Percentiles rank a stretch among this genome's conserved stretches.
Evolutionary conservation across 2,888 invertebrate genomes (phyloP).

Genomic region (Xylocampa areola): DNA sequence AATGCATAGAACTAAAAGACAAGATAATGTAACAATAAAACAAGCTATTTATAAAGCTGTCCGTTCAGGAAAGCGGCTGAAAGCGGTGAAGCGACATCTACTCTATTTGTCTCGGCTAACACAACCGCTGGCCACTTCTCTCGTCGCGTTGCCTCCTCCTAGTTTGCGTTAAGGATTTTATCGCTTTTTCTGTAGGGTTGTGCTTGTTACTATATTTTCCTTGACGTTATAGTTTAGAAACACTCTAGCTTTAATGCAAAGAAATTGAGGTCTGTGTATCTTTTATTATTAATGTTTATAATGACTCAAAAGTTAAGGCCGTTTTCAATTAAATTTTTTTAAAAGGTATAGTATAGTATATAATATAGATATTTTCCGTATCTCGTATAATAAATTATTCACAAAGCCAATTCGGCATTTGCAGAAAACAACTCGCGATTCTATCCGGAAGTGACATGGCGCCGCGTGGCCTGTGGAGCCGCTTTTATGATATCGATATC

Average conservation of each 20-base stretch:
- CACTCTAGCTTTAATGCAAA: constrained; percentile 35
- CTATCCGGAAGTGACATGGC: constrained; percentile 71
- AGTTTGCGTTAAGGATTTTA: constrained; percentile 83
- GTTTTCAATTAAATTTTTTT: no score
- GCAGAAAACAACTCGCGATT: constrained; percentile 67
- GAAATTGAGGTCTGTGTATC: constrained; percentile 20
- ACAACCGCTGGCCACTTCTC: constrained; percentile 82
- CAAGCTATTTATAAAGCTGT: constrained; percentile 81
- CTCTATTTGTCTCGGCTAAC: constrained; percentile 84
- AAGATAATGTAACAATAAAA: constrained; percentile 74
- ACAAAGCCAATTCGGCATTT: constrained; percentile 50
- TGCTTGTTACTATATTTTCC: constrained; percentile 62
- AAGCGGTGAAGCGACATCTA: constrained; percentile 77
- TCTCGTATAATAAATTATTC: constrained; percentile 57
- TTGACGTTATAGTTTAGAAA: constrained; percentile 53
- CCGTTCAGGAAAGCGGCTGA: constrained; percentile 69
- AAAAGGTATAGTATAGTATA: no score
- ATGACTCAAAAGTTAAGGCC: no score
- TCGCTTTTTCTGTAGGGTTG: constrained; percentile 76
- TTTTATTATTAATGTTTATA: constrained; percentile 4
- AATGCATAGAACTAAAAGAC: constrained; percentile 56
- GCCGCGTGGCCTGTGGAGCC: constrained; percentile 65
- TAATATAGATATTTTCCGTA: constrained; percentile 11
- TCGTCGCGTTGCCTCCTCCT: constrained; percentile 72
- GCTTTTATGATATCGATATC: constrained; percentile 67